phyloP scores from a whole-genome alignment of 2,113 vertebrate genomes.

The Ailurus styani region DNA sequence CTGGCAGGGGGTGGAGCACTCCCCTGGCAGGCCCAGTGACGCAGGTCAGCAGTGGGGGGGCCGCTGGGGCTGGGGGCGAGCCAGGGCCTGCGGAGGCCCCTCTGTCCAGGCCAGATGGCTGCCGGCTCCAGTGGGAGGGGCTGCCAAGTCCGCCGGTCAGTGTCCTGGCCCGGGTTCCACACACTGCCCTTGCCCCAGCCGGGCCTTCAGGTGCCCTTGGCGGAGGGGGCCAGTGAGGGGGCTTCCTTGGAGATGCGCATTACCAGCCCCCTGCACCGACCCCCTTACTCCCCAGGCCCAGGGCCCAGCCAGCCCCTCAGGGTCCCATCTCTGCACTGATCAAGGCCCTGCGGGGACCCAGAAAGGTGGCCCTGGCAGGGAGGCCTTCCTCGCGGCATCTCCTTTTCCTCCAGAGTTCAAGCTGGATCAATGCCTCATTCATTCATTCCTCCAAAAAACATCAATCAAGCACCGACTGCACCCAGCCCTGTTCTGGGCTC shows the following conservation, averaged over 20 bases:
- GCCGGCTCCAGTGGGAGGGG: background rate
- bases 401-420: background rate
- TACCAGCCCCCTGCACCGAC: background rate
- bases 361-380: background rate
- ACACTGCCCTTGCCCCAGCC: background rate
- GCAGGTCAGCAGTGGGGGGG: conserved; percentile 41
- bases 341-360: background rate
- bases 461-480: background rate
- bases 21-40: conserved; percentile 36
- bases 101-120: conserved; percentile 72
- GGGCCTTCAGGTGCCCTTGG: background rate
- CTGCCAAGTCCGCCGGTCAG: background rate
- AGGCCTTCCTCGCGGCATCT: rapidly evolving
- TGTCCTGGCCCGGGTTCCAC: background rate
- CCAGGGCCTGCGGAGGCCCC: conserved; percentile 53
- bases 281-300: background rate
- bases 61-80: background rate
- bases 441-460: background rate
- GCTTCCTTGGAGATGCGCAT: background rate
- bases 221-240: no score
- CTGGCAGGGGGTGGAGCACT: background rate
- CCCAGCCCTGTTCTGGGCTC: background rate
- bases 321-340: background rate
- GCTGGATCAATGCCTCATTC: background rate
- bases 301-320: background rate